Evolutionary conservation across 2,797 vertebrate genomes (phyloP), one percentile per base, ranked within the genome.

Genomic region (Rhinoraja longicauda): DNA sequence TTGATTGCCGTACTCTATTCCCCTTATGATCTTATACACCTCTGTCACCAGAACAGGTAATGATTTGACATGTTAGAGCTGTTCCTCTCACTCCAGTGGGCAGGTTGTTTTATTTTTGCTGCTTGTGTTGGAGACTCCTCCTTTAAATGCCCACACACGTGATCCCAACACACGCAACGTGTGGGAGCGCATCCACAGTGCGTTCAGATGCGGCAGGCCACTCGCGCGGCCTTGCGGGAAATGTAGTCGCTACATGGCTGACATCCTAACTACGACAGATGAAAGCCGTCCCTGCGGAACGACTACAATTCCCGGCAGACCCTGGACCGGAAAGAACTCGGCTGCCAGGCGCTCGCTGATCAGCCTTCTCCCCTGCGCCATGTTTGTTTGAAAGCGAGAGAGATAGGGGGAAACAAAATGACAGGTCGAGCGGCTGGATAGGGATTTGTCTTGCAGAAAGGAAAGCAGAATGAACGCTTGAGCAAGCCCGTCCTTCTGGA

Each of bases 401-500:
- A 93, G 94, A 95, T 6, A 70, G 88, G 94, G 93, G 93, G 94
- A 94, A 95, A 45, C 94, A 95, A 96, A 96, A 97, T 96, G 96
- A 96, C 95, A 95, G 95, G 96, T 93, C 95, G 93, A 94, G 81
- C 86, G 93, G 93, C 84, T 73, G 81, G 82, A 64, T 88, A 94
- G 94, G 94, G 93, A 93, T 93, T 45, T 86, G 94, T 94, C 94
- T 94, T 59, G 93, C 93, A 94, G 94, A 45, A 93, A 94, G 94
- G 36, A 84, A 93, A 86, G 93, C 77, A 93, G 93, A 93, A 90
- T 72, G 78, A 93, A 45, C 53, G 21, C 36, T 24, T 73, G 45
- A 93, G 81, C 79, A 75, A 94, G 94, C 36, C 45, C 92, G 90
- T 93, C 88, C 94, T 93, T 19, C 86, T 88, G 93, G 67, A 21